Evolutionary conservation across 1,140 invertebrate species (phyloP), one percentile per base, ranked within the genome.

Genomic region (Drosophila pruinosa): DNA sequence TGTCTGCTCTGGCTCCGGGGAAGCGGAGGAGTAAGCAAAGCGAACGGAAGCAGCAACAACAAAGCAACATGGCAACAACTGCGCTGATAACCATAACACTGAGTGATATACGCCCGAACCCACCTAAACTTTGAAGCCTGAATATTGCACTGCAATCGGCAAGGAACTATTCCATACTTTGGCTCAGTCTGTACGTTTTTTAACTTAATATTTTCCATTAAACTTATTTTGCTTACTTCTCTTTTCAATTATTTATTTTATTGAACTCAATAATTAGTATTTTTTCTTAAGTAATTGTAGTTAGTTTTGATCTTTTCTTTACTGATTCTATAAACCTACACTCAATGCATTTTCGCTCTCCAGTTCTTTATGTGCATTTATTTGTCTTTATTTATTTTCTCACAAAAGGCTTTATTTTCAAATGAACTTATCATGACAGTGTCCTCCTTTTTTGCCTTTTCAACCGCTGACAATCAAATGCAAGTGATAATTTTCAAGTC

Each of bases 61-160:
- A 58, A 47, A 50, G 62, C 59, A 65, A 72, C 59, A 70, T 72
- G 59, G 50, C 72, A 86, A 67, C 80, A 81, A 86, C 80, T 81
- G 65, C 74, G 77, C 81, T 88, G 81, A 86, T 86, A 86, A 88
- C 82, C 77, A 86, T 86, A 86, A 81, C 82, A 81, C 69, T 86
- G 81, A 86, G 82, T 88, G 82, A 86, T 88, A 86, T 86, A 88
- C 77, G 64, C 53, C 48, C 34, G 54, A 48, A 50, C 34, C 68
- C 50, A 57, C 34, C 3, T 8, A 36, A 36, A 71, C 45, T 57
- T 15, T 3, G 0, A 0, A 8, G 15, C 58, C 4, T 62, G 67
- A 54, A 17, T 14, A 63, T 15, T 0, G 3, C 7, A 19, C 36
- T 31, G 14, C n/a, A 4, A 24, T 4, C 3, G 1, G 38, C 26